Base-by-base conservation (phyloP, 1,140 invertebrate species). In the Drosophila arizonae region DNA sequence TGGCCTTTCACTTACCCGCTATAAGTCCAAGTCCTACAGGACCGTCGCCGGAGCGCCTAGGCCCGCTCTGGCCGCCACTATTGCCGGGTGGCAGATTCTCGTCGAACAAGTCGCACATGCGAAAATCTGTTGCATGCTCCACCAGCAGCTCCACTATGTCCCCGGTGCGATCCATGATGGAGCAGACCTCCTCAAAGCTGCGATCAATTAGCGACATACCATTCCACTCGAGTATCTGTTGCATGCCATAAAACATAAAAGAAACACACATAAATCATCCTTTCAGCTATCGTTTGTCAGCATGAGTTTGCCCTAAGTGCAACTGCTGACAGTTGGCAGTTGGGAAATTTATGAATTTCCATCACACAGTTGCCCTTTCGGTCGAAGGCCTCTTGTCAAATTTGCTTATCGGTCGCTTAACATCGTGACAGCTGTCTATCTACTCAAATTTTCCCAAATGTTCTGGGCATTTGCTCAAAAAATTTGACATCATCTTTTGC, bases 151-250 rank as follows among this genome's bases (percentile, higher is more conserved):
- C 96, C 1, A 96, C 96, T 57, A 95, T 93, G 84, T 98, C 97
- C 13, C 96, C 95, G 28, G 95, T 95, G 62, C 93, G 91, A 82
- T 98, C 97, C 93, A 98, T 95, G 77, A 98, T 96, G 51, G 94
- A 94, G 86, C 95, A 95, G 6, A 95, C 95, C 91, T 98, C 97
- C 91, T 99, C 97, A 90, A 98, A 98, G 64, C 96, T 98, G 43
- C 96, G 94, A 92, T 98, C 97, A 13, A 96, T 95, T 43, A 98
- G 92, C 0, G 96, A 95, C 50, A 97, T 95, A 1, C 97, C 96
- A 65, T 95, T 94, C 96, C 96, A 97, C 88, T 97, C 96, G 6
- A 97, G 92, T 68, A 97, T 94, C 94, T 95, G 72, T 56, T 48
- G 50, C 2, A 6, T 13, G 15, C 9, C 13, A n/a, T 3, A 51